Conservation (phyloP, 2,797 vertebrate genomes). For the Scomberomorus guttatus region DNA sequence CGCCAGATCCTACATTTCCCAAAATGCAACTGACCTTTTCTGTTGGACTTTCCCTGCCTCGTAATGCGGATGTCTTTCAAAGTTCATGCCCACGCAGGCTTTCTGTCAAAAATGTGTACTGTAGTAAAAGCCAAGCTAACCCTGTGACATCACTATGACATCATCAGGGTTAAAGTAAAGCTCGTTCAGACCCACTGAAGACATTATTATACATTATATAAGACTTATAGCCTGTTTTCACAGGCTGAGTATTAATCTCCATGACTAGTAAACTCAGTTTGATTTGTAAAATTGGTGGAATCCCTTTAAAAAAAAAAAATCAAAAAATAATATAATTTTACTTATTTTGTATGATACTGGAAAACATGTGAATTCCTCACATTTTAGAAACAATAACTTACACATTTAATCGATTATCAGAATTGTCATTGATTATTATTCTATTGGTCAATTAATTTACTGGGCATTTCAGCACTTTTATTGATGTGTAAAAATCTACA, state of each 20-base stretch:
- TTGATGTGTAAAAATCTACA: background rate
- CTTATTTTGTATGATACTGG: background rate
- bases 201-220: too few species aligned
- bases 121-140: background rate
- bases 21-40: background rate
- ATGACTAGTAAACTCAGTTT: too few species aligned
- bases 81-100: too few species aligned
- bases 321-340: background rate
- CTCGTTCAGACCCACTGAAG: background rate
- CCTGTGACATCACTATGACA: slow-evolving; percentile 1
- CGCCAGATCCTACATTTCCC: background rate
- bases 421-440: background rate
- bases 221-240: too few species aligned
- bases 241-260: too few species aligned
- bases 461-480: background rate
- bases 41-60: background rate
- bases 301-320: background rate
- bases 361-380: background rate
- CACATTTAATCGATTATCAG: background rate
- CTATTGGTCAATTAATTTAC: too few species aligned
- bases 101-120: too few species aligned
- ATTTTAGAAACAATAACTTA: background rate
- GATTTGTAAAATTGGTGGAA: too few species aligned
- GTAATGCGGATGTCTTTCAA: too few species aligned
- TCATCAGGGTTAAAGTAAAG: background rate